phyloP scores from a whole-genome alignment of 2,888 invertebrate genomes.

The Subacronicta megacephala region DNA sequence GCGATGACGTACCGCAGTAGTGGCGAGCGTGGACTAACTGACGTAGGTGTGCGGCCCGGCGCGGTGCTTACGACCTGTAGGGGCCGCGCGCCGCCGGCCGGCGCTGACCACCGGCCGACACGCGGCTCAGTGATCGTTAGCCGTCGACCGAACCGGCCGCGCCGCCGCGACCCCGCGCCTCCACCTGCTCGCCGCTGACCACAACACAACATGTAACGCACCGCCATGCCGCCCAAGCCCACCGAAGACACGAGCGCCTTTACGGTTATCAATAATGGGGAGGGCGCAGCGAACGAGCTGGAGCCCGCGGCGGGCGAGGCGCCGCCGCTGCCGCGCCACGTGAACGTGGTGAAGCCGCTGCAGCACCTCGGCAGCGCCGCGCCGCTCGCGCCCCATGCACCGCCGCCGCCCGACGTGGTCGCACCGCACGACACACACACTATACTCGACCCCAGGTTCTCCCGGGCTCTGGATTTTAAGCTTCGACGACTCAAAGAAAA shows the following conservation, averaged over 20 bases:
- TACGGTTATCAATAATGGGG: conserved; percentile 70
- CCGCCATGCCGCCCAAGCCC: conserved; percentile 74
- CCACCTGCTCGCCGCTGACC: conserved; percentile 37
- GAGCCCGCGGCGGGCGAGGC: conserved; percentile 32
- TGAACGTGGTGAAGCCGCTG: conserved; percentile 78
- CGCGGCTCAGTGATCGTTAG: conserved; percentile 55
- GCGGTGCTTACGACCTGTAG: conserved; percentile 43
- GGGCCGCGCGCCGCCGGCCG: conserved; percentile 35
- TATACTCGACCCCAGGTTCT: conserved; percentile 89
- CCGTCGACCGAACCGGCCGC: conserved; percentile 42
- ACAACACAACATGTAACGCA: conserved; percentile 46
- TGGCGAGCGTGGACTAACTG: conserved; percentile 18
- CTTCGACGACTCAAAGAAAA: conserved; percentile 92
- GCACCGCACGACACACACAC: conserved; percentile 60
- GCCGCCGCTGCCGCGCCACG: conserved; percentile 61
- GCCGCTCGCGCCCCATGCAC: conserved; percentile 49
- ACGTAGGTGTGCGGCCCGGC: conserved; percentile 17
- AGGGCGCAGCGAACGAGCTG: conserved; percentile 32
- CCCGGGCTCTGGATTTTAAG: conserved; percentile 92
- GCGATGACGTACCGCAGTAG: conserved; percentile 65
- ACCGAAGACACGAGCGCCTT: conserved; percentile 71
- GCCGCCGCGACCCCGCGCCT: conserved; percentile 33
- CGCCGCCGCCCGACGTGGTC: conserved; percentile 37
- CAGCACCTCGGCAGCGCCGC: conserved; percentile 55
- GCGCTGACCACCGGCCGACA: conserved; percentile 59